Percentiles rank a stretch among this genome's conserved stretches.
These are phyloP conservation scores for Anhinga rufa DNA, from an alignment of 2,113 vertebrate species.

Conservation along the genomic window DNA sequence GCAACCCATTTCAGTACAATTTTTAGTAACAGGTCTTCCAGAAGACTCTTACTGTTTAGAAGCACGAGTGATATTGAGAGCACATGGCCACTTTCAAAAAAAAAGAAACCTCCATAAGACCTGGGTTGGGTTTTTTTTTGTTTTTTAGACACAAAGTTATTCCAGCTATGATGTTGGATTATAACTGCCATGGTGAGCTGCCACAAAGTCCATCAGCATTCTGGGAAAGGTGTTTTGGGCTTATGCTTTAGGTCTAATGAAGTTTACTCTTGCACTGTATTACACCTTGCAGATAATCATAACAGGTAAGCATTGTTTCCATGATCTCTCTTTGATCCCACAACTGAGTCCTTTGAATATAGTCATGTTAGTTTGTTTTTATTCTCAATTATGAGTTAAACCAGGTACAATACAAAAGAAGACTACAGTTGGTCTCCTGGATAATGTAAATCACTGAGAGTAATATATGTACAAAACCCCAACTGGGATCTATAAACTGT, in stretches of 20 bases:
- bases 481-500: neutral
- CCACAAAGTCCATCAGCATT: neutral
- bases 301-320: neutral
- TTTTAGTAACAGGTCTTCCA: neutral
- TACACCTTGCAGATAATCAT: neutral
- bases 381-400: neutral
- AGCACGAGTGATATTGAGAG: neutral
- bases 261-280: neutral
- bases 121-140: rapidly evolving
- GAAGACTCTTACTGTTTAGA: neutral
- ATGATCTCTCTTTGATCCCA: neutral
- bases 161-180: neutral
- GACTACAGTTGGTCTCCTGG: neutral
- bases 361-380: neutral
- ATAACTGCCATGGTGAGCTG: neutral
- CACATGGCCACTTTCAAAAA: neutral
- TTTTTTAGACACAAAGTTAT: neutral
- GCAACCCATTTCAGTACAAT: neutral
- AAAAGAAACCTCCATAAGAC: neutral
- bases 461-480: neutral
- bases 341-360: neutral
- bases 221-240: neutral
- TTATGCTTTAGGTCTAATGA: neutral
- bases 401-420: neutral
- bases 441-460: neutral